Evolutionary conservation across 2,113 vertebrate genomes (phyloP), one percentile per base, ranked within the genome.

Genomic region (Noturus placidus): DNA sequence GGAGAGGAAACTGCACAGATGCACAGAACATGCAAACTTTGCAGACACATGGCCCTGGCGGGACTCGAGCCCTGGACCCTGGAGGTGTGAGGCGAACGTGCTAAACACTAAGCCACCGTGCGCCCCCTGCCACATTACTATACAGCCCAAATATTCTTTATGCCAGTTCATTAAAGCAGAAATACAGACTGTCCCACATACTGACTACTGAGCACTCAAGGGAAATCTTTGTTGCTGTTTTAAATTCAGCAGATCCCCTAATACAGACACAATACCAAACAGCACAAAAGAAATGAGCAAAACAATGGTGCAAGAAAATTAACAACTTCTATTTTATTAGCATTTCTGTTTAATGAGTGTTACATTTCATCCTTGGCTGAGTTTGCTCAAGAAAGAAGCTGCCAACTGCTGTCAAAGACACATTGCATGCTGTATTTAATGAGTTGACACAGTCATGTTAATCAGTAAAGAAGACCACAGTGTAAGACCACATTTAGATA

Each of bases 291-390:
- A 77, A 76, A 85, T 38, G 3, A 1, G 56, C 25, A 17, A 77
- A 30, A 54, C 4, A 65, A 54, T 25, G 13, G 59, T 46, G 56
- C 25, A 83, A 83, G 15, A 56, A 69, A 86, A 54, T 33, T 46
- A 27, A 52, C 22, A 30, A 20, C 25, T 87, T 15, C 27, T 14
- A 14, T 82, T 87, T 72, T 42, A 82, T 87, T 82, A 87, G 61
- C 63, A 81, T 79, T 52, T 57, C 25, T 42, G 33, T 82, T 87
- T 82, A 87, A 82, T 67, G 17, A 87, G 46, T 87, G 63, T 87
- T 87, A 22, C 52, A 10, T 82, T 72, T 87, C n/a, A 87, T 87
- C 33, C 30, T n/a, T 78, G 50, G 77, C 77, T 87, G 77, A 30
- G 52, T 56, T 82, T 82, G 63, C 17, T 67, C 35, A 70, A 72